Evolutionary conservation across 2,797 vertebrate genomes (phyloP).

Genomic region (Xiphophorus birchmanni): DNA sequence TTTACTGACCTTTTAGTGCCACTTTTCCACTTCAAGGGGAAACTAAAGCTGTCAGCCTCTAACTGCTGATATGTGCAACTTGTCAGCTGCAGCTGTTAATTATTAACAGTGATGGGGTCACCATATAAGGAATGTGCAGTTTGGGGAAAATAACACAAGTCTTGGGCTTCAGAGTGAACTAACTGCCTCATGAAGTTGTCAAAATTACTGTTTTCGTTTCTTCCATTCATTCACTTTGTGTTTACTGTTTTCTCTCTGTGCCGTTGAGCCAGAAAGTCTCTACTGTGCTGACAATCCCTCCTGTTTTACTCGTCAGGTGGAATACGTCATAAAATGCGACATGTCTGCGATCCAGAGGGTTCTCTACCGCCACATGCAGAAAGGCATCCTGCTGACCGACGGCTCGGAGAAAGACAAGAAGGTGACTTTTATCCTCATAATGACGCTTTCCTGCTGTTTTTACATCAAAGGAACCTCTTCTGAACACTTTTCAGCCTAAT

Average conservation of each 20-base stretch:
- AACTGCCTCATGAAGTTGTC: not conserved
- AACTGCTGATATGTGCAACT: not conserved
- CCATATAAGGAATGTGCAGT: not conserved
- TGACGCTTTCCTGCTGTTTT: not conserved
- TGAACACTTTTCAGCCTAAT: not conserved
- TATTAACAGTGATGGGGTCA: not conserved
- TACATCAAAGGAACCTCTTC: not conserved
- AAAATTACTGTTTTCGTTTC: not conserved
- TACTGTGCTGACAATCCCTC: not conserved
- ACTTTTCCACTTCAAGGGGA: not conserved
- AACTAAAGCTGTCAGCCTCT: not conserved
- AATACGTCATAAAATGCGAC: constrained; percentile 98
- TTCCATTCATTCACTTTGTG: not conserved
- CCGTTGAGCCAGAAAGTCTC: not conserved
- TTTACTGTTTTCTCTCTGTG: not conserved
- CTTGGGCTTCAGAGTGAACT: not conserved
- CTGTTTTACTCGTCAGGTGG: constrained; percentile 83
- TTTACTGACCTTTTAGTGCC: not conserved
- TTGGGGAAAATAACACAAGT: not conserved
- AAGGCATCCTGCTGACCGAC: constrained; percentile 96
- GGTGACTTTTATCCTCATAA: constrained; percentile 70
- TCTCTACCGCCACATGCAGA: constrained; percentile 98
- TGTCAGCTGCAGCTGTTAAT: constrained; percentile 12
- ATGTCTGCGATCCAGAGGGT: constrained; percentile 99
- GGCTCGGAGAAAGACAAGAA: constrained; percentile 99